Conservation (phyloP, 2,888 invertebrate genomes). For the Tenthredo mesomela region DNA sequence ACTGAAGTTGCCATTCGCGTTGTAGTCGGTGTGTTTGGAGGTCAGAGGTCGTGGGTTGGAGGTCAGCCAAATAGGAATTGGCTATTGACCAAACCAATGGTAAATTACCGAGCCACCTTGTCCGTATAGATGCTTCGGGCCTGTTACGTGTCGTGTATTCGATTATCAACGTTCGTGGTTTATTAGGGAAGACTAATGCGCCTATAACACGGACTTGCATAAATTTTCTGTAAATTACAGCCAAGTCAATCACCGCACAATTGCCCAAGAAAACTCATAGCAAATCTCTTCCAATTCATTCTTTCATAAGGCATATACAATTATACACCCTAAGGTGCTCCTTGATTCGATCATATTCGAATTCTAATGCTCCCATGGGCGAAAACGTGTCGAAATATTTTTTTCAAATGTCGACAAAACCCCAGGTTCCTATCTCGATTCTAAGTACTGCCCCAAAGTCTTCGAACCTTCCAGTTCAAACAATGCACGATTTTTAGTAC, state of each 20-base stretch:
- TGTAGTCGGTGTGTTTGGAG: conserved; percentile 34
- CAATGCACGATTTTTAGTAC: too few relatives aligned
- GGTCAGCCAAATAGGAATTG: conserved; percentile 75
- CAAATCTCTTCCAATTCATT: not conserved
- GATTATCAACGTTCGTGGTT: conserved; percentile 72
- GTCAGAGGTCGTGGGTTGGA: conserved; percentile 64
- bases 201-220: conserved; percentile 46
- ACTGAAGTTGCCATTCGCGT: not conserved
- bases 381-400: too few relatives aligned
- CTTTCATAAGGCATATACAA: not conserved
- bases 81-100: conserved; percentile 76
- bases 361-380: too few relatives aligned
- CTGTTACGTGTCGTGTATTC: conserved; percentile 75
- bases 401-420: too few relatives aligned
- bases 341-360: too few relatives aligned
- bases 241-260: not conserved
- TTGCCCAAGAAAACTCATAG: not conserved
- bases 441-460: too few relatives aligned
- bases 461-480: too few relatives aligned
- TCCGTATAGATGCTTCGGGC: conserved; percentile 64
- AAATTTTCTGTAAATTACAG: conserved; percentile 9
- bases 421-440: too few relatives aligned
- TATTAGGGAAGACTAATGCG: conserved; percentile 64
- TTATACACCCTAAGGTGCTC: not conserved
- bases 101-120: conserved; percentile 72